Evolutionary conservation across 1,140 invertebrate species (phyloP), one percentile per base, ranked within the genome.

Genomic region (Drosophila tropicalis): DNA sequence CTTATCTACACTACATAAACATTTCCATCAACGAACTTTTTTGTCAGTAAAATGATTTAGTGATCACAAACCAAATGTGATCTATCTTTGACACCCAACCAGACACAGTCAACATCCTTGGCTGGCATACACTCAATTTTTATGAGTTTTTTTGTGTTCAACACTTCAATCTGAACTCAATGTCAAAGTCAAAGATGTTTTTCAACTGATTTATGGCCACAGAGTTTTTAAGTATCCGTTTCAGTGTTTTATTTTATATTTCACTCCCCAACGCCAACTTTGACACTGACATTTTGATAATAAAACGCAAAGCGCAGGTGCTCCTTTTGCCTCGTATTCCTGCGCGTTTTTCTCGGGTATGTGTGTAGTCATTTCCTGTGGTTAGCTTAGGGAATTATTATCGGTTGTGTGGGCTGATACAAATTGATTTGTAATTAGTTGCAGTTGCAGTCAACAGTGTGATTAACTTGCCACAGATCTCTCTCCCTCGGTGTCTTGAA

Each of bases 381-480:
- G 74, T 71, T 76, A 41, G 41, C 44, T 40, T 3, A 9, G 56
- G 60, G 57, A 62, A 55, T 65, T 74, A 47, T 54, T 56, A 39
- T 17, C 58, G 57, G 67, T 72, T 66, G 54, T 66, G 54, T 74
- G 74, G 78, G 83, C 83, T 87, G 72, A 15, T 62, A 77, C 80
- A 77, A 87, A 89, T 87, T 87, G 84, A 87, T 89, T 89, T 89
- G 84, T 87, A 87, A 87, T 87, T 87, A 87, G 84, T 72, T 89
- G 84, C 84, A 87, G 84, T 87, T 81, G 83, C 83, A 87, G 79
- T 83, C 83, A 86, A 89, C 79, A 79, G 66, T 80, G 75, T 79
- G 83, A 86, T 87, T 87, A 87, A 76, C 61, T 75, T 70, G 61
- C 65, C 62, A 69, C 22, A 55, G 62, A 56, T 34, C 36, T 36